Percentiles rank a stretch among this genome's conserved stretches.
phyloP scores from a whole-genome alignment of 35 echinoderm and acorn worm species.

The Anneissia japonica region DNA sequence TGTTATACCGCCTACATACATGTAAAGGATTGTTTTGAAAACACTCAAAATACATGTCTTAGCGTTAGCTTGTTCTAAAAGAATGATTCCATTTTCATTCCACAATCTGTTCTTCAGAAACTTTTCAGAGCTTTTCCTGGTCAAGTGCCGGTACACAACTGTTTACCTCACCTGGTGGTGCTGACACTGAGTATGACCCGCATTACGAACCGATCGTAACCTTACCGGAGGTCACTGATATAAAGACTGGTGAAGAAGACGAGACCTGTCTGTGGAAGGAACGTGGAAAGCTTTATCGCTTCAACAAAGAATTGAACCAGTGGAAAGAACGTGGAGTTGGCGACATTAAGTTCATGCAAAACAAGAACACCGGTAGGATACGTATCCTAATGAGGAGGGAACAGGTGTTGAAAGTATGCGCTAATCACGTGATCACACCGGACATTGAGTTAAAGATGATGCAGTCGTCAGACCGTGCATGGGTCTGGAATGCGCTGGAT shows the following conservation, averaged over 20 bases:
- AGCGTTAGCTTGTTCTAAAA: too few relatives aligned
- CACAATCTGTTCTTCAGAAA: background rate
- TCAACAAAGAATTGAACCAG: conserved; percentile 14
- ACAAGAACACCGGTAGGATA: conserved; percentile 32
- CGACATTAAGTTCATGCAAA: conserved; percentile 51
- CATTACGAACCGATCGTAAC: conserved; percentile 62
- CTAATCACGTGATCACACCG: conserved; percentile 64
- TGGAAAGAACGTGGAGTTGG: conserved; percentile 87
- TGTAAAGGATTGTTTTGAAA: too few relatives aligned
- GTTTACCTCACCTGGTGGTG: background rate
- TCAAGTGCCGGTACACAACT: background rate
- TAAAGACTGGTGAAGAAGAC: conserved; percentile 67
- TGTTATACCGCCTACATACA: too few relatives aligned
- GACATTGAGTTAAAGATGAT: conserved; percentile 51
- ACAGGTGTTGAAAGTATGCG: conserved; percentile 69
- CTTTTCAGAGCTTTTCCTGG: background rate
- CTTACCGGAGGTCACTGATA: conserved; percentile 31
- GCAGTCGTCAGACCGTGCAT: conserved; percentile 58
- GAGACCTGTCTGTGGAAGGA: conserved; percentile 45
- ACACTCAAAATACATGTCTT: too few relatives aligned
- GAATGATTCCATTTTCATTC: too few relatives aligned
- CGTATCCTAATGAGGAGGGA: conserved; percentile 70
- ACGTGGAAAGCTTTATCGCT: conserved; percentile 51
- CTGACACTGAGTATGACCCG: conserved; percentile 56
- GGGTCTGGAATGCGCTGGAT: conserved; percentile 72